phyloP scores from a whole-genome alignment of 2,797 vertebrate genomes.

The Silurus aristotelis region DNA sequence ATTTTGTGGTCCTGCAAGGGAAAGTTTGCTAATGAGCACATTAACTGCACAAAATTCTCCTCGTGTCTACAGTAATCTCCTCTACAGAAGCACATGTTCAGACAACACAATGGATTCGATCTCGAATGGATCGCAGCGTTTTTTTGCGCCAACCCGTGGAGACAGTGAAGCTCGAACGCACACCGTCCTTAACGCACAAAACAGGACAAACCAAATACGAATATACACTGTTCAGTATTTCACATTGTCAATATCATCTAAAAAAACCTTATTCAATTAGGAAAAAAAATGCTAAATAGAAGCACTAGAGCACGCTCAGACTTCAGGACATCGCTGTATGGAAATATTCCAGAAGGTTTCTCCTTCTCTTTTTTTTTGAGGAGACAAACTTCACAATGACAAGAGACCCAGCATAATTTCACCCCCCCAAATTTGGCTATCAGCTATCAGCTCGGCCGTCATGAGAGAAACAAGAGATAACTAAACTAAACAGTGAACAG shows the following conservation, averaged over 20 bases:
- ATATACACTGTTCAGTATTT: too few species aligned
- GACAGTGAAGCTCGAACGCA: not conserved
- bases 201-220: not conserved
- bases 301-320: not conserved
- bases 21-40: too few species aligned
- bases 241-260: not conserved
- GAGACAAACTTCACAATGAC: not conserved
- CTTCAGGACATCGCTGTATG: not conserved
- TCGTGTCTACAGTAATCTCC: not conserved
- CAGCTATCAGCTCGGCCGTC: not conserved
- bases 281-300: not conserved
- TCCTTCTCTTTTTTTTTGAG: not conserved
- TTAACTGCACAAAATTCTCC: too few species aligned
- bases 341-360: not conserved
- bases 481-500: not conserved
- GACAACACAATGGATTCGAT: not conserved
- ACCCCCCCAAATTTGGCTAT: not conserved
- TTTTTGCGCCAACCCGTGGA: not conserved
- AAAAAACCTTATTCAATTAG: not conserved
- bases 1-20: too few species aligned
- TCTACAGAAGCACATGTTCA: not conserved
- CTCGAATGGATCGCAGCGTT: not conserved
- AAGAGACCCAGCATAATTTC: not conserved
- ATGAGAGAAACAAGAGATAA: not conserved
- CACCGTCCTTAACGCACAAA: not conserved